A percentile compares a stretch with the other conserved stretches of the same genome.
Evolutionary conservation across 1,140 invertebrate species (phyloP).

Genomic region (Heliothis subflexa): DNA sequence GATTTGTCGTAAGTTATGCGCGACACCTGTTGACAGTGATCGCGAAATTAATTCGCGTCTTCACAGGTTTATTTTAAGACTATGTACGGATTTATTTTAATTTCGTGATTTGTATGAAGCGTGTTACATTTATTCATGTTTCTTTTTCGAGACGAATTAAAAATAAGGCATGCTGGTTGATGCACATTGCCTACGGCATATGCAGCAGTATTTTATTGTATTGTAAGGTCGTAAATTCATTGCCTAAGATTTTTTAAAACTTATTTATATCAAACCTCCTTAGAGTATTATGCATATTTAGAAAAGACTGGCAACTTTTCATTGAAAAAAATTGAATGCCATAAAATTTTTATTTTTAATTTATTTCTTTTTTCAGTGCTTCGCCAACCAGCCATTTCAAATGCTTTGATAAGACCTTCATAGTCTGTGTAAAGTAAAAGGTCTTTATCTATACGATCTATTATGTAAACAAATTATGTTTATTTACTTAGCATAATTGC

Average conservation of each 20-base stretch:
- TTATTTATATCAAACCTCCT: not conserved
- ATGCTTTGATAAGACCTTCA: not conserved
- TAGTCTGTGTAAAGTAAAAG: not conserved
- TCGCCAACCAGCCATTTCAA: not conserved
- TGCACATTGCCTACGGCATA: not conserved
- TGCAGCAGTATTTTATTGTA: too few species aligned
- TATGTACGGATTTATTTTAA: constrained; percentile 20
- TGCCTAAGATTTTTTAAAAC: too few species aligned
- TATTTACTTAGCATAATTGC: not conserved
- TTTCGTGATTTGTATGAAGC: constrained; percentile 14
- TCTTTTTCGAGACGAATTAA: constrained; percentile 1
- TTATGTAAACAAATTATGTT: not conserved
- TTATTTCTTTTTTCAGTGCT: not conserved
- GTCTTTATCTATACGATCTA: not conserved
- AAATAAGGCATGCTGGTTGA: not conserved
- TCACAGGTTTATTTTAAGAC: constrained; percentile 12
- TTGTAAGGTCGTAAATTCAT: too few species aligned
- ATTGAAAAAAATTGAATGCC: not conserved
- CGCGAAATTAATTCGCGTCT: constrained; percentile 30
- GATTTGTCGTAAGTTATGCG: constrained; percentile 40
- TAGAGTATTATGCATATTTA: not conserved
- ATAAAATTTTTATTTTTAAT: not conserved
- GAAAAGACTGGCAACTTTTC: not conserved
- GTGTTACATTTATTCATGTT: not conserved
- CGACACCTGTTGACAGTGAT: constrained; percentile 46